Conservation (phyloP, 2,113 vertebrate genomes). For the Hippocampus abdominalis region DNA sequence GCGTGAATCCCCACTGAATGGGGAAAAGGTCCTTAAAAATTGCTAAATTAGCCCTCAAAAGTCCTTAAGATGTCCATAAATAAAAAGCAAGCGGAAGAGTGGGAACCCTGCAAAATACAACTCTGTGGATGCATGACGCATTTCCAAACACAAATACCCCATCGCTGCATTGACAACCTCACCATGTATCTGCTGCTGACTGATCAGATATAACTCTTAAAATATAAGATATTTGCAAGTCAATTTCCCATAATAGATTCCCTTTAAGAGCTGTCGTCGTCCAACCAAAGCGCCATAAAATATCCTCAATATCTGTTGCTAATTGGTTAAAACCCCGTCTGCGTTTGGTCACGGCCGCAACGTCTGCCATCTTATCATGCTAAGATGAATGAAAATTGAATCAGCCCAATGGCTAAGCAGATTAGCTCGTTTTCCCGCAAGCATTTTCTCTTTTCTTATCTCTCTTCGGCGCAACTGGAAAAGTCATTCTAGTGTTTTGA, state of each 20-base stretch:
- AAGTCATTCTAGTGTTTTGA: background rate
- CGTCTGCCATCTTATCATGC: background rate
- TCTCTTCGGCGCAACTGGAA: slow-evolving; percentile 4
- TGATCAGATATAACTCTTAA: no score
- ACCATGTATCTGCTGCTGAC: no score
- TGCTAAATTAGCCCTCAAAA: no score
- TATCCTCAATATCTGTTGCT: background rate
- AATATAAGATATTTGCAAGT: no score
- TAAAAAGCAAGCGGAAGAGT: no score
- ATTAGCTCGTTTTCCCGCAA: background rate
- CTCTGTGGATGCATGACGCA: no score
- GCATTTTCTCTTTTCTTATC: slow-evolving; percentile 6
- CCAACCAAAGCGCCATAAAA: background rate
- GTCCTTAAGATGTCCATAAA: no score
- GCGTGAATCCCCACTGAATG: no score
- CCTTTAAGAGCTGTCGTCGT: background rate
- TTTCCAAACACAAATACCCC: no score
- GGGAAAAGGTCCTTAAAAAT: no score
- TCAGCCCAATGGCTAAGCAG: background rate
- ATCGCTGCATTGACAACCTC: background rate
- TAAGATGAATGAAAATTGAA: background rate
- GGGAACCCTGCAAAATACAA: no score
- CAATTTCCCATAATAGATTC: background rate
- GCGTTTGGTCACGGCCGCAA: background rate
- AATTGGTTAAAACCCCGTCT: background rate